Evolutionary conservation across 2,113 vertebrate genomes (phyloP).

Genomic region (Hystrix brachyura): DNA sequence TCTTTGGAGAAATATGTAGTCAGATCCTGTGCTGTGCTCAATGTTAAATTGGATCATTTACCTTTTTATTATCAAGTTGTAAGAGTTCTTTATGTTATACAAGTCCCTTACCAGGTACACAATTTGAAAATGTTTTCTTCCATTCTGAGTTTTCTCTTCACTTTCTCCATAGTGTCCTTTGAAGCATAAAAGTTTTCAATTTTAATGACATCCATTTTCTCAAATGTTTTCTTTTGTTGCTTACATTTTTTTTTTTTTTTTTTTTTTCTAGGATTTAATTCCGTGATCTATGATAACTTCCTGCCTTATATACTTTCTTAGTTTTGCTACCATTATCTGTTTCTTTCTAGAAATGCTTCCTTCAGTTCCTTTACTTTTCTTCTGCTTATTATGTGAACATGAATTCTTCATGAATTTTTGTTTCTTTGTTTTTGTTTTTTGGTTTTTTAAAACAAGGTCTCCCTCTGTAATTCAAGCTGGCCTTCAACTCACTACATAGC

Average conservation of each 20-base stretch:
- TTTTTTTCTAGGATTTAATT: no score
- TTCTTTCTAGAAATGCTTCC: no score
- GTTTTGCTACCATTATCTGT: no score
- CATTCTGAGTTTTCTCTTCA: background rate
- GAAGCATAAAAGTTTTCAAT: background rate
- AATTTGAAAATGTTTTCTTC: background rate
- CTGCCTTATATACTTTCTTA: no score
- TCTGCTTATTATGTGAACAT: no score
- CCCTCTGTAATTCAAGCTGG: no score
- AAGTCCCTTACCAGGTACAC: background rate
- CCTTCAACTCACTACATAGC: no score
- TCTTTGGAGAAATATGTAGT: background rate
- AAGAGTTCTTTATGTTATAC: background rate
- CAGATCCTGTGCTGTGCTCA: background rate
- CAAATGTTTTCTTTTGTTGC: background rate
- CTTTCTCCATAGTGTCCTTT: background rate
- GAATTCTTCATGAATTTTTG: no score
- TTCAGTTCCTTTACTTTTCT: no score
- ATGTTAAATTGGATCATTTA: background rate
- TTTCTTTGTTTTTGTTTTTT: no score
- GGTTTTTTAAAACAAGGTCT: no score
- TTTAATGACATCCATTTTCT: background rate
- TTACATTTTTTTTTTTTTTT: background rate
- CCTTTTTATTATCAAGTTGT: background rate
- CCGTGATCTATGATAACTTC: no score